Percentiles rank a stretch among this genome's conserved stretches.
Conservation (phyloP, 2,113 vertebrate genomes). For the Aegithalos caudatus region DNA sequence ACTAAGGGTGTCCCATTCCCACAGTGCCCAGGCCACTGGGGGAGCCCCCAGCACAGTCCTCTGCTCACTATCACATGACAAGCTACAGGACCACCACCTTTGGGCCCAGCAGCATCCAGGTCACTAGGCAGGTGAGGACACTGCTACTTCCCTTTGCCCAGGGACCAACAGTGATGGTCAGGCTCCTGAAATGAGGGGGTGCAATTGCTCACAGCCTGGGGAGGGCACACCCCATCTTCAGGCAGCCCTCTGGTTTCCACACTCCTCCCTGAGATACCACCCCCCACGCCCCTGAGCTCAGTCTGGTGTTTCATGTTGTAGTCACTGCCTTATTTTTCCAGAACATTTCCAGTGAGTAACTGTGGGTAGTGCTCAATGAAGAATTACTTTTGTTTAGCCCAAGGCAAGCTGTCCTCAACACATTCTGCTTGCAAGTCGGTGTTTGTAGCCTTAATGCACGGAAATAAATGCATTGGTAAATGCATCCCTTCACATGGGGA, state of each 20-base stretch:
- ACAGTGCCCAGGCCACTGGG: background rate
- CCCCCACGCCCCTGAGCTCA: background rate
- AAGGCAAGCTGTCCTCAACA: background rate
- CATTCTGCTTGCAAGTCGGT: background rate
- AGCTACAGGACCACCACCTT: constrained; percentile 8
- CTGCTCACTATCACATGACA: background rate
- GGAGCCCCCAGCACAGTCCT: background rate
- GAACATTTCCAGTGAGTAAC: constrained; percentile 22
- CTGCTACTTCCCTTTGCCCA: background rate
- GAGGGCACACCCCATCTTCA: background rate
- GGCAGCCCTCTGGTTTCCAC: background rate
- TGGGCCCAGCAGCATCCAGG: background rate
- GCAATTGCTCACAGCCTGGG: background rate
- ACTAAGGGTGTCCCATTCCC: background rate
- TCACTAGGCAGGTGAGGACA: constrained; percentile 6
- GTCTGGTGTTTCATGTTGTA: background rate
- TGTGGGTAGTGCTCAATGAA: accelerated
- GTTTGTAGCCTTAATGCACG: background rate
- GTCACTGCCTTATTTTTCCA: background rate
- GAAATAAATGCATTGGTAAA: background rate
- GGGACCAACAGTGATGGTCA: background rate
- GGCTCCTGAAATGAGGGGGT: background rate
- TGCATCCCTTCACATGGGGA: background rate
- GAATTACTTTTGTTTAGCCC: background rate
- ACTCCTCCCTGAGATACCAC: background rate